Evolutionary conservation across 1,140 invertebrate genomes (phyloP), one percentile per base, ranked within the genome.

Genomic region (Conus betulinus): DNA sequence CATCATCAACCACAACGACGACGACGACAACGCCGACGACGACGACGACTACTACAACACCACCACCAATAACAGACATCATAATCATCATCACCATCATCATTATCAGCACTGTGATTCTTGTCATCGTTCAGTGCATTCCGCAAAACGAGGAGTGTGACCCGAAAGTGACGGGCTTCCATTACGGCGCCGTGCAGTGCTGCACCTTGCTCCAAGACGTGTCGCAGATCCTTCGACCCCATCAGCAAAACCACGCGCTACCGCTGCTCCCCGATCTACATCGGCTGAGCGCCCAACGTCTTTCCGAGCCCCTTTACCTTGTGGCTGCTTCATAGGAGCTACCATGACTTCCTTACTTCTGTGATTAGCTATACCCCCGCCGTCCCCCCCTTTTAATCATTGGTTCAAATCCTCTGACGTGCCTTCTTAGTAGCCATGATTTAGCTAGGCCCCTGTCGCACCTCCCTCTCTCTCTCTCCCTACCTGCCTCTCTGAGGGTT

Each of bases 61-160:
- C 15, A 60, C 15, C 15, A 60, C 15, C 57, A 71, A 7, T 23
- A n/a, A 1, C 67, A n/a, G 17, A 17, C 67, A 71, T n/a, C 67
- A 71, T 71, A 15, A 71, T 71, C 67, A 71, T 23, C 67, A 71
- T 71, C 67, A n/a, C 20, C 67, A n/a, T 71, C 23, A 71, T 71
- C 67, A 71, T 71, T 20, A 71, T 71, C 20, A 4, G 0, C 20
- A 71, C 20, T 20, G 20, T 71, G 6, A 23, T 71, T 71, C 6
- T 71, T n/a, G 20, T 71, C 67, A 71, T 71, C 20, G 20, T 71
- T n/a, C 79, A 81, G 79, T 81, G 79, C 20, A 81, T 81, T 23
- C 39, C 79, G 10, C 79, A 81, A 20, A 53, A 53, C 79, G 79
- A 81, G 39, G 79, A 81, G 51, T 81, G 79, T 81, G 79, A 81